Evolutionary conservation across 2,113 vertebrate species (phyloP).

Genomic region (Ahaetulla prasina): DNA sequence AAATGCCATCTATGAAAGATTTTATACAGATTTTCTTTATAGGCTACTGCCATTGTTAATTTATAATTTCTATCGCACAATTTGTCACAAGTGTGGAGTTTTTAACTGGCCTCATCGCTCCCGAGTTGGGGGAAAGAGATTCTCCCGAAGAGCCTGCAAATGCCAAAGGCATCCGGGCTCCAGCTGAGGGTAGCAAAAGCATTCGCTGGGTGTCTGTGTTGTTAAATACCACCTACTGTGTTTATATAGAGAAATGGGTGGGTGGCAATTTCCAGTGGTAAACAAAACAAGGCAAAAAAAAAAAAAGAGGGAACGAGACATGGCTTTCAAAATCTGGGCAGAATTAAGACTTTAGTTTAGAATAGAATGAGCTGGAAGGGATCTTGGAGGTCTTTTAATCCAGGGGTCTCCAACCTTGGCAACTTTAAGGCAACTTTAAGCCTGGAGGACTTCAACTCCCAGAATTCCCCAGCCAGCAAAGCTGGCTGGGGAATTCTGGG

Average conservation of each 20-base stretch:
- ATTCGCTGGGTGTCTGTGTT: constrained; percentile 36
- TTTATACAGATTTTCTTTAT: too few relatives aligned
- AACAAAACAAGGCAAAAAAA: constrained; percentile 46
- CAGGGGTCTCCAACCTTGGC: too few relatives aligned
- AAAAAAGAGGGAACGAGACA: constrained; percentile 1
- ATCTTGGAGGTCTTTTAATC: too few relatives aligned
- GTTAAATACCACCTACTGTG: constrained; percentile 53
- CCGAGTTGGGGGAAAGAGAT: constrained; percentile 23
- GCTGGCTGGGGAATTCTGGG: too few relatives aligned
- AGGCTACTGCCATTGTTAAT: too few relatives aligned
- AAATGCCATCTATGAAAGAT: too few relatives aligned
- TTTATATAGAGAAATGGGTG: constrained; percentile 45
- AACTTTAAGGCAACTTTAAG: too few relatives aligned
- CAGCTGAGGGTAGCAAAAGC: constrained; percentile 46
- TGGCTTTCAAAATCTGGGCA: constrained; percentile 30
- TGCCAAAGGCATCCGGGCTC: constrained; percentile 35
- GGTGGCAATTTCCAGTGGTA: constrained; percentile 58
- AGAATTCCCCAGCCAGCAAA: too few relatives aligned
- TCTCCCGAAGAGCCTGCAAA: constrained; percentile 29
- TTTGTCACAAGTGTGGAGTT: background rate
- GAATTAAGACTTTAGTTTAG: background rate
- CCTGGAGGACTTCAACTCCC: too few relatives aligned
- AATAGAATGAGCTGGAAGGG: too few relatives aligned
- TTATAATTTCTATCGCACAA: too few relatives aligned
- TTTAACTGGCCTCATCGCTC: constrained; percentile 22